A percentile compares a stretch with the other conserved stretches of the same genome.
Evolutionary conservation across 1,140 invertebrate species (phyloP).

Genomic region (Spodoptera litura): DNA sequence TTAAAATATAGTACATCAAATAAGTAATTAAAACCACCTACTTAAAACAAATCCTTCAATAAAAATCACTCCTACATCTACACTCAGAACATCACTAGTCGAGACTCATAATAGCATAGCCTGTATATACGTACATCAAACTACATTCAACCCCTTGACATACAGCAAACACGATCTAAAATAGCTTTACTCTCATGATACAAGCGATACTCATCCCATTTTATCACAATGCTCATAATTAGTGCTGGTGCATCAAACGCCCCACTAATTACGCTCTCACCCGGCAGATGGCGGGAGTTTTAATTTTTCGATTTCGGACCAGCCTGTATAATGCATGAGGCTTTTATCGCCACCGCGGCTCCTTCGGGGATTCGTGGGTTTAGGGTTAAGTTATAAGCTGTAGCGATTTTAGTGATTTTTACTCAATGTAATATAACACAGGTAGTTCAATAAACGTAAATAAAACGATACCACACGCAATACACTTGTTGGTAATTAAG

Average conservation of each 20-base stretch:
- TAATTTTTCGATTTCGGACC: constrained; percentile 85
- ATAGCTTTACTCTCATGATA: neutral
- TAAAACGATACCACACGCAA: too few relatives aligned
- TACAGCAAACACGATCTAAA: neutral
- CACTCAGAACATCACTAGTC: too few relatives aligned
- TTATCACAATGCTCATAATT: constrained; percentile 42
- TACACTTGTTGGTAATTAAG: too few relatives aligned
- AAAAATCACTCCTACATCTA: too few relatives aligned
- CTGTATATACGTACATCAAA: too few relatives aligned
- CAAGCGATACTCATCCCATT: constrained; percentile 11
- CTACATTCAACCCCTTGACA: neutral
- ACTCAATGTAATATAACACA: too few relatives aligned
- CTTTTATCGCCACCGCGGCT: constrained; percentile 83
- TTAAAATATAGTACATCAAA: too few relatives aligned
- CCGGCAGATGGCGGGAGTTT: constrained; percentile 80
- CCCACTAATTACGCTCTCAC: constrained; percentile 74
- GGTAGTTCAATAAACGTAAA: too few relatives aligned
- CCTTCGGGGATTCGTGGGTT: constrained; percentile 72
- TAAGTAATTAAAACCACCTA: too few relatives aligned
- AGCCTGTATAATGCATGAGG: constrained; percentile 81
- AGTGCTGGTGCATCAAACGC: constrained; percentile 37
- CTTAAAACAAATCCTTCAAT: too few relatives aligned
- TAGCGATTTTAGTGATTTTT: constrained; percentile 29
- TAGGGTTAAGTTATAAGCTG: constrained; percentile 51
- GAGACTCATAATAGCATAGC: too few relatives aligned